phyloP scores from a whole-genome alignment of 2,113 vertebrate genomes.

The Ancistrus triradiatus region DNA sequence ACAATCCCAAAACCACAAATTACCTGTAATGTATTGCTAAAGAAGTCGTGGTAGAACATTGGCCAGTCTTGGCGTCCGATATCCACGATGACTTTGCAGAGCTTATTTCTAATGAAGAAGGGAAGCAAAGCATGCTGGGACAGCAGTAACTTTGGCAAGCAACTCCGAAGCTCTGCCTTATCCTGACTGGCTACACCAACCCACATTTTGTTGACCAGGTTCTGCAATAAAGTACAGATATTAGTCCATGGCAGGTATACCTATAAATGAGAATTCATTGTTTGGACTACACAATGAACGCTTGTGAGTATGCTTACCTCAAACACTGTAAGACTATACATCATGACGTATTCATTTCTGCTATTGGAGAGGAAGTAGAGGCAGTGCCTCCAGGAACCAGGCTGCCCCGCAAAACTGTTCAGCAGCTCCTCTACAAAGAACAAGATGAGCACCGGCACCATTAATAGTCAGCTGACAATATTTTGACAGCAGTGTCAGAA shows the following conservation, averaged over 20 bases:
- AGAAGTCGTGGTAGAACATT: conserved; percentile 99
- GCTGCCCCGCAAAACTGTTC: conserved; percentile 97
- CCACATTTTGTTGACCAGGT: conserved; percentile 98
- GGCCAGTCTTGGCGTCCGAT: conserved; percentile 98
- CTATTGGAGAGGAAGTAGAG: conserved; percentile 97
- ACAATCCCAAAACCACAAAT: too few species aligned
- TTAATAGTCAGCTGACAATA: too few species aligned
- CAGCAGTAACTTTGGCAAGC: conserved; percentile 91
- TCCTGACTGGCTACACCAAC: conserved; percentile 91
- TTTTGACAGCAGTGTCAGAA: too few species aligned
- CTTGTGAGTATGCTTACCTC: conserved; percentile 72
- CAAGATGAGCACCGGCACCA: too few species aligned
- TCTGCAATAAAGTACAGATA: conserved; percentile 72
- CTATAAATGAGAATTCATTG: too few species aligned
- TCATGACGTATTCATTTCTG: conserved; percentile 97
- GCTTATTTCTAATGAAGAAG: conserved; percentile 96
- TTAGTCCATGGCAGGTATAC: too few species aligned
- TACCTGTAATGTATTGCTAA: conserved; percentile 97
- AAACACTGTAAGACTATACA: conserved; percentile 98
- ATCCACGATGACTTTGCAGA: conserved; percentile 98
- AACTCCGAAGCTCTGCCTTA: conserved; percentile 96
- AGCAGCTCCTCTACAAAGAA: conserved; percentile 88
- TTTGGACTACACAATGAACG: background rate
- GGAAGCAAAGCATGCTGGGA: conserved; percentile 92
- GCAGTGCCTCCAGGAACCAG: conserved; percentile 96